phyloP scores from a whole-genome alignment of 2,888 invertebrate genomes.

The Eledone cirrhosa region DNA sequence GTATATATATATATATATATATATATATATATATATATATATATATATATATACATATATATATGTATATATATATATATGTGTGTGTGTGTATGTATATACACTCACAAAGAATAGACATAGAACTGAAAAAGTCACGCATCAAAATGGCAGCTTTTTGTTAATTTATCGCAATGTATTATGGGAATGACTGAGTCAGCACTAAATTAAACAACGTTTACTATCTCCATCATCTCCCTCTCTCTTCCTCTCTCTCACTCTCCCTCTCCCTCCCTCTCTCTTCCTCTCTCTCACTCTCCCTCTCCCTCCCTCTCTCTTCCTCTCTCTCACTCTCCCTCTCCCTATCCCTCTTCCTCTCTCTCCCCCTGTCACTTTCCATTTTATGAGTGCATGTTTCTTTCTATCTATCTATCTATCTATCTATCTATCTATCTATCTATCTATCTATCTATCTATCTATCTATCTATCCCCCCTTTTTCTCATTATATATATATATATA shows the following conservation, averaged over 20 bases:
- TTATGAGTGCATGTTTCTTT: not conserved
- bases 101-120: not conserved
- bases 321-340: not conserved
- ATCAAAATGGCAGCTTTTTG: no score
- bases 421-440: not conserved
- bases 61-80: not conserved
- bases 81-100: not conserved
- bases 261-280: not conserved
- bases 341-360: not conserved
- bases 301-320: not conserved
- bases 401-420: not conserved
- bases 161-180: no score
- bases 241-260: not conserved
- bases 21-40: not conserved
- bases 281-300: not conserved
- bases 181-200: not conserved
- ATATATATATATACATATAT: not conserved
- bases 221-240: not conserved
- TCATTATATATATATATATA: no score
- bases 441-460: not conserved
- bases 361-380: not conserved
- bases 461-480: not conserved
- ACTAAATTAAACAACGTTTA: not conserved
- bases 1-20: conserved; percentile 2
- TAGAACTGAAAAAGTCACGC: not conserved